Evolutionary conservation across 2,797 vertebrate genomes (phyloP).

Genomic region (Sebastes oblongus): DNA sequence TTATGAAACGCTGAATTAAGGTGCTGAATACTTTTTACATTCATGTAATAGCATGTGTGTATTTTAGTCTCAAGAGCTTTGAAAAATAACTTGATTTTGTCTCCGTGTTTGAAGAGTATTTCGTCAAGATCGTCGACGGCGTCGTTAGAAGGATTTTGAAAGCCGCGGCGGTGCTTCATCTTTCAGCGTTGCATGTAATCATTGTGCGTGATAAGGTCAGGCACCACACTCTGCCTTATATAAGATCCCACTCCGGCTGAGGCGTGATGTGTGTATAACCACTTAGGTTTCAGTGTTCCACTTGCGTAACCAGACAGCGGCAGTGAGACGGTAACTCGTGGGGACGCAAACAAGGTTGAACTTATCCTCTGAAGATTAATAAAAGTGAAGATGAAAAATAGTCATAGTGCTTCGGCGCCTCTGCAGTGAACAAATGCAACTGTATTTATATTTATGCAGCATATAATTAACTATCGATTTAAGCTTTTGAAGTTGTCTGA

Average conservation of each 20-base stretch:
- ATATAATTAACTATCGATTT: constrained; percentile 79
- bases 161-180: background rate
- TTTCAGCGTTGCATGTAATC: constrained; percentile 22
- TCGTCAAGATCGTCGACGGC: background rate
- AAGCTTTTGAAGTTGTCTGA: constrained; percentile 58
- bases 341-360: background rate
- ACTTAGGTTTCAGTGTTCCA: constrained; percentile 14
- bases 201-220: constrained; percentile 40
- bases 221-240: background rate
- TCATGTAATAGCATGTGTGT: background rate
- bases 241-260: constrained; percentile 4
- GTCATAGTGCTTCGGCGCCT: constrained; percentile 5
- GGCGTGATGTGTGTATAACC: constrained; percentile 10
- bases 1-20: constrained; percentile 5
- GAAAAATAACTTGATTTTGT: background rate
- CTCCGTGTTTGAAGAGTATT: background rate
- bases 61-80: background rate
- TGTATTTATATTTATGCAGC: constrained; percentile 73
- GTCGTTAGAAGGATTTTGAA: background rate
- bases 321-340: background rate
- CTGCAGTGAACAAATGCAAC: constrained; percentile 25
- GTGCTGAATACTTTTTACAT: background rate
- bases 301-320: constrained; percentile 6
- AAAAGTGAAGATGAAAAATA: constrained; percentile 15
- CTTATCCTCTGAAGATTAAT: constrained; percentile 14